Percentiles rank a stretch among this genome's conserved stretches.
Evolutionary conservation across 2,113 vertebrate genomes (phyloP).

Genomic region (Gallinago undulata): DNA sequence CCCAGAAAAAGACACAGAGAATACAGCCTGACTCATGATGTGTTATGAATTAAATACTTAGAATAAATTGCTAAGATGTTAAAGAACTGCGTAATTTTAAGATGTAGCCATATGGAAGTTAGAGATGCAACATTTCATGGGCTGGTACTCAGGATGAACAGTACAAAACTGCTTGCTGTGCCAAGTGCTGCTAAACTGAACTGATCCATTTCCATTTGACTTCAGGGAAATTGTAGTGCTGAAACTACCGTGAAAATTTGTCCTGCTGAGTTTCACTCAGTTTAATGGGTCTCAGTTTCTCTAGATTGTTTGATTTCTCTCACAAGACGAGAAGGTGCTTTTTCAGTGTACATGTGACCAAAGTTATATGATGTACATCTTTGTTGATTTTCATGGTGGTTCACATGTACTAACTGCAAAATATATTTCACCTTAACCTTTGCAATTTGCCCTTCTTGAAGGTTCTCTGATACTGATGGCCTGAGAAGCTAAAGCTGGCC

Average conservation of each 20-base stretch:
- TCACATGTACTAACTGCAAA: background rate
- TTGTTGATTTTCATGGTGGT: background rate
- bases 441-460: background rate
- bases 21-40: background rate
- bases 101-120: slow-evolving; percentile 31
- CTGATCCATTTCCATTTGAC: background rate
- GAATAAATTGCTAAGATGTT: background rate
- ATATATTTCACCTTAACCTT: background rate
- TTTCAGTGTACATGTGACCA: background rate
- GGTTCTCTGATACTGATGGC: background rate
- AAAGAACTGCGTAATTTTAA: background rate
- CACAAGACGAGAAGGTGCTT: background rate
- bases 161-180: background rate
- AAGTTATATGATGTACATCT: background rate
- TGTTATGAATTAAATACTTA: background rate
- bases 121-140: background rate
- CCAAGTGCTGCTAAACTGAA: slow-evolving; percentile 11
- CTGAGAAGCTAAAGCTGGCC: background rate
- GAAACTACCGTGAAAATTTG: background rate
- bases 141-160: background rate
- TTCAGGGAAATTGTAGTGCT: background rate
- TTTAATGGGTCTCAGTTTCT: background rate
- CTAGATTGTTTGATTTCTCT: background rate
- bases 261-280: background rate
- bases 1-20: background rate